Percentiles rank a stretch among this genome's conserved stretches.
phyloP scores from a whole-genome alignment of 2,888 invertebrate species.

The Hartigia nigra region DNA sequence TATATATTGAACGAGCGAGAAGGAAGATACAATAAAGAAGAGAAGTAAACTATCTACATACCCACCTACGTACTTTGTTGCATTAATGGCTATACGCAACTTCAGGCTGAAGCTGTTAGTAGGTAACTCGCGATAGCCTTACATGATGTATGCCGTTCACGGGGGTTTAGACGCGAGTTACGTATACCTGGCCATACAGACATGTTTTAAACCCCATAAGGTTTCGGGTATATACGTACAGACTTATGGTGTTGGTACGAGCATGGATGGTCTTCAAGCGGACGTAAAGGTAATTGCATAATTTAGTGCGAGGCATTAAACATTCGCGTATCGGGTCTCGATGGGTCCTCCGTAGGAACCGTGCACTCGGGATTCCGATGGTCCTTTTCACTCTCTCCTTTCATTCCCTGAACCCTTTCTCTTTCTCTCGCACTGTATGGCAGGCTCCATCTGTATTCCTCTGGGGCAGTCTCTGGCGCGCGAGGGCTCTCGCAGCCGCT shows the following conservation, averaged over 20 bases:
- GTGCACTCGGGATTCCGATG: not conserved
- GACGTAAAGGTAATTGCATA: slow-evolving; percentile 57
- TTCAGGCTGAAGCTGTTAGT: not conserved
- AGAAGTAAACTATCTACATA: not conserved
- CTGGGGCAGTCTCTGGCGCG: slow-evolving; percentile 18
- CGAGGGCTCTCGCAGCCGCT: slow-evolving; percentile 22
- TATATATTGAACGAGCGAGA: not conserved
- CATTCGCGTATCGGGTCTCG: slow-evolving; percentile 45
- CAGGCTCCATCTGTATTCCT: slow-evolving; percentile 24
- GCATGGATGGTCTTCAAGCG: slow-evolving; percentile 36
- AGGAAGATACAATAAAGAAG: not conserved
- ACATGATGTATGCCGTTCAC: slow-evolving; percentile 36
- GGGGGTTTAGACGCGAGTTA: slow-evolving; percentile 25
- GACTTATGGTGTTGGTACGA: not conserved
- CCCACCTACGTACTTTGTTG: not conserved
- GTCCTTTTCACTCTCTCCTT: slow-evolving; percentile 23
- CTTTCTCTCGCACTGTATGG: not conserved
- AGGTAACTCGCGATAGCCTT: slow-evolving; percentile 25
- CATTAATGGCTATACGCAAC: not conserved
- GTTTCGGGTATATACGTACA: not conserved
- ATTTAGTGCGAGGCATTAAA: slow-evolving; percentile 56
- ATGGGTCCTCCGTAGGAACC: slow-evolving; percentile 21
- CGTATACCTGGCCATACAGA: not conserved
- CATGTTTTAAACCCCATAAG: not conserved
- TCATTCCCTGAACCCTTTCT: slow-evolving; percentile 15